These are phyloP conservation scores for Cryptoblepharus egeriae DNA, from an alignment of 2,797 vertebrate species.

Conservation along the genomic window DNA sequence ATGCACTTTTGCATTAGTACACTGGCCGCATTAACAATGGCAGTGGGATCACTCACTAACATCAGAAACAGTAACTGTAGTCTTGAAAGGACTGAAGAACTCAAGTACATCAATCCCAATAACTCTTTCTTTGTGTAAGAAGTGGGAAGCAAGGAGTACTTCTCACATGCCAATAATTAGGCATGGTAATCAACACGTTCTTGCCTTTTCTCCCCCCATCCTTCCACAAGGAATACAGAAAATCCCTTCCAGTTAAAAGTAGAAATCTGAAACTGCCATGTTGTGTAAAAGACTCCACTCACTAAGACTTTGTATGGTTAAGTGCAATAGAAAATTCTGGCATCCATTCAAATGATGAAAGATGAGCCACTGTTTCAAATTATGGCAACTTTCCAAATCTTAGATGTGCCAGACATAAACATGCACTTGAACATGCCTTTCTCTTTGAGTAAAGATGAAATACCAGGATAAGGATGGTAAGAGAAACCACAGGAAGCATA, in stretches of 20 bases:
- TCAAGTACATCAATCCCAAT: not conserved
- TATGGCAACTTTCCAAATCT: conserved; percentile 58
- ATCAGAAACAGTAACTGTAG: not conserved
- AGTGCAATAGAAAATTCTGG: conserved; percentile 58
- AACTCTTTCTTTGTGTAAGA: conserved; percentile 27
- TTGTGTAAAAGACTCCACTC: conserved; percentile 49
- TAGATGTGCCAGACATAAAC: conserved; percentile 46
- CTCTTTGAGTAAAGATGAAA: conserved; percentile 49
- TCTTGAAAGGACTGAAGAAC: conserved; percentile 35
- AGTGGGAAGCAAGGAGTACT: conserved; percentile 33
- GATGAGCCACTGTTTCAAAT: conserved; percentile 57
- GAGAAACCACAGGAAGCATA: conserved; percentile 31
- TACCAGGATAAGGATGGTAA: conserved; percentile 13
- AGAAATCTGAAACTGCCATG: conserved; percentile 56
- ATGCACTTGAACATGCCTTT: conserved; percentile 25
- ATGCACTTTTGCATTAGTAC: not conserved
- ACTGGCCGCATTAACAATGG: conserved; percentile 24
- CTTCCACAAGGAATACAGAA: conserved; percentile 45
- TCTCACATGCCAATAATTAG: conserved; percentile 36
- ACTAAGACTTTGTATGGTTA: conserved; percentile 61
- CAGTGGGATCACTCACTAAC: not conserved
- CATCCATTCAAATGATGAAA: conserved; percentile 65
- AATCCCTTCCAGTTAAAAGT: conserved; percentile 56
- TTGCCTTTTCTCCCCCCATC: not conserved
- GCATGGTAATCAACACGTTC: conserved; percentile 37